Evolutionary conservation across 2,888 invertebrate genomes (phyloP).

Genomic region (Periphyllus acericola): DNA sequence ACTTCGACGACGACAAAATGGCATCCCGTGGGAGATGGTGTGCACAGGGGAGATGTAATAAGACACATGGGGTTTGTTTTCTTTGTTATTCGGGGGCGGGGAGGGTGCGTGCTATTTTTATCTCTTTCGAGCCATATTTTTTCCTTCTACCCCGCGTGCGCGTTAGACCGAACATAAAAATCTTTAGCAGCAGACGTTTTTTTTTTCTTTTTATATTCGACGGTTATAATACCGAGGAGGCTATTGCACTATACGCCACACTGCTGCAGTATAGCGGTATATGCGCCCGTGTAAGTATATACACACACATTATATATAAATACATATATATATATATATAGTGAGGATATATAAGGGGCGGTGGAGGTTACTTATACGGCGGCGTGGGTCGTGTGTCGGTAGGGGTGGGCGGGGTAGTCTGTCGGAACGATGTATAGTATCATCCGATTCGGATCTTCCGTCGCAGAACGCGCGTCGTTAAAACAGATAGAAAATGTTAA

Average conservation of each 20-base stretch:
- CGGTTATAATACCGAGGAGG: slow-evolving; percentile 15
- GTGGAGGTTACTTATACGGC: not conserved
- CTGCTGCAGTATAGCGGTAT: not conserved
- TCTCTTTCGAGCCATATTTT: slow-evolving; percentile 59
- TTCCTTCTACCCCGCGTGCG: not conserved
- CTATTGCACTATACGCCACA: not conserved
- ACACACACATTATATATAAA: slow-evolving; percentile 1
- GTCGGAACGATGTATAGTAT: slow-evolving; percentile 31
- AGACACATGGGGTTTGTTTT: slow-evolving; percentile 63
- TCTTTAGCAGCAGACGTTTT: slow-evolving; percentile 53
- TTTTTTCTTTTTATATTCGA: slow-evolving; percentile 36
- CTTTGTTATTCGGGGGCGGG: slow-evolving; percentile 27
- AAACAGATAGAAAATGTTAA: not conserved
- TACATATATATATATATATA: not conserved
- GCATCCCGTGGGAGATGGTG: slow-evolving; percentile 65
- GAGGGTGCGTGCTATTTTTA: slow-evolving; percentile 56
- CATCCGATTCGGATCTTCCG: slow-evolving; percentile 35
- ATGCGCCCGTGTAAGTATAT: not conserved
- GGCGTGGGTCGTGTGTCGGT: not conserved
- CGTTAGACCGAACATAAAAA: slow-evolving; percentile 49
- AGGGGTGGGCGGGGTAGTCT: not conserved
- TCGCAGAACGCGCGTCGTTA: not conserved
- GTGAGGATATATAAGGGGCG: not conserved
- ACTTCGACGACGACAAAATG: slow-evolving; percentile 66
- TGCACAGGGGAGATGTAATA: slow-evolving; percentile 63